Evolutionary conservation across 2,797 vertebrate genomes (phyloP), one percentile per base, ranked within the genome.

Genomic region (Philypnodon macrostomus): DNA sequence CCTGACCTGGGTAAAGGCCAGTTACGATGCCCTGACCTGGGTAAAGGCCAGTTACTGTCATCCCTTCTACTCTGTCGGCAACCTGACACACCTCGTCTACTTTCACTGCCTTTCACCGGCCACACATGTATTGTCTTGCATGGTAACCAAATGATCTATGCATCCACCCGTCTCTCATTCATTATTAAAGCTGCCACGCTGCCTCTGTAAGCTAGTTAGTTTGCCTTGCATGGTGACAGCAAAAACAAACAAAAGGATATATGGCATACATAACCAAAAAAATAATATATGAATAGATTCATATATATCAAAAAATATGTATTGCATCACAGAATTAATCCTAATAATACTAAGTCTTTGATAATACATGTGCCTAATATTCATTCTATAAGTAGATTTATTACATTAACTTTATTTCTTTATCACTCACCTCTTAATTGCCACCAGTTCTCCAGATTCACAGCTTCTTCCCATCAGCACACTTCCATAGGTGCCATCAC

Each of bases 381-480:
- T n/a, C n/a, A n/a, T n/a, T n/a, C 26, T 27, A 4, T 27, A 27
- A 27, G 26, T 1, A 27, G 26, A n/a, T n/a, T n/a, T n/a, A n/a
- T n/a, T n/a, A n/a, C n/a, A n/a, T n/a, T n/a, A n/a, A n/a, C n/a
- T 3, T 23, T 23, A 3, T 23, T 23, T 3, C 4, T 39, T 13
- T 23, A 1, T 4, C 24, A 40, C 77, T 37, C 83, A 97, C 96
- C 93, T 95, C 80, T 98, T 98, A 66, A 98, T 98, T 37, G 96
- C 96, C 67, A 98, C 97, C 73, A 97, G 86, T 69, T 99, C 96
- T 67, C 97, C 96, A 0, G 95, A 93, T 66, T 98, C 95, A 0
- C 94, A 96, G 82, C 92, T 98, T 79, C 91, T 95, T 38, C 94
- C 97, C 97, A 99, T 95, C 27, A 98, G 73, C 47, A 98, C 97